Evolutionary conservation across 2,113 vertebrate genomes (phyloP), one percentile per base, ranked within the genome.

Genomic region (Grus americana): DNA sequence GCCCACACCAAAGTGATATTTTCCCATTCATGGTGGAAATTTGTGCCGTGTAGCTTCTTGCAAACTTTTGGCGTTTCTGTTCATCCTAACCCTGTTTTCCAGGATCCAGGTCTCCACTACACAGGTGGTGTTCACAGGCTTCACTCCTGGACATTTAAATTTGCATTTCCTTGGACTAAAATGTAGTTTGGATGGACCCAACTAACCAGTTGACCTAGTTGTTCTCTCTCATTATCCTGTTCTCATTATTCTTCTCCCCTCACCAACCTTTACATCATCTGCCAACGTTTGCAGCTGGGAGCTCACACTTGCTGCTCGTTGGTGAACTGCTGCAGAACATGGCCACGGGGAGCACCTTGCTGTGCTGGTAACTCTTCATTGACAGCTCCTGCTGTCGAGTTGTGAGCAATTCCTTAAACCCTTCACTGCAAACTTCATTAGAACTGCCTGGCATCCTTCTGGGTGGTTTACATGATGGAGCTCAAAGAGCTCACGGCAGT

Each of bases 21-120:
- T 78, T 52, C 55, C 55, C 29, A 6, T 26, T 78, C 59, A 10
- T 2, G 0, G 22, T 22, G 74, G 52, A n/a, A 59, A 36, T 68
- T 79, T 1, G 2, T 11, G 14, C 34, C 0, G 0, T 1, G 21
- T 21, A 40, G 44, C 59, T 84, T 30, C 66, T 34, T n/a, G 42
- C 42, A 79, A 24, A 13, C 71, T 11, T 32, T 7, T 32, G 67
- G n/a, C 58, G 7, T 80, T 49, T 42, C 90, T 62, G 15, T 52
- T 63, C 47, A 20, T 38, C 52, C 52, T 16, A 36, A 38, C 38
- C 8, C 17, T 20, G 50, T 40, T 89, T 44, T 54, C 76, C 73
- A 84, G 80, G 32, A 26, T 32, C 52, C 59, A 54, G 76, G 12
- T 36, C 91, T 71, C n/a, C 26, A 4, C 52, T 3, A 1, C 1